Evolutionary conservation across 2,797 vertebrate species (phyloP).

Genomic region (Phrynocephalus vlangalii): DNA sequence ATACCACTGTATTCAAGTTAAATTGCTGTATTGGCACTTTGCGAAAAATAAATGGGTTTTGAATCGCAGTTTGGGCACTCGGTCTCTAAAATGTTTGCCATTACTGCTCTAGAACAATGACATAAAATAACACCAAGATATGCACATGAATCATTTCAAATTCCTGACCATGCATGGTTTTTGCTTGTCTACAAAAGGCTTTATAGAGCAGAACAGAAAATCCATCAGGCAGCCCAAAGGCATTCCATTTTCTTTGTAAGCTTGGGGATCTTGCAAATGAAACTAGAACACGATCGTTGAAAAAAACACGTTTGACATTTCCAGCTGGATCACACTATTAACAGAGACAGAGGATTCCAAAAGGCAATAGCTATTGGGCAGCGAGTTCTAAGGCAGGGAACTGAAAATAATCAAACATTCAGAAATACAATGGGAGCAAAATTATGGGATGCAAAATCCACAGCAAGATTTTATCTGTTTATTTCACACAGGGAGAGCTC

Average conservation of each 20-base stretch:
- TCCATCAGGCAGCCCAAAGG: slow-evolving; percentile 30
- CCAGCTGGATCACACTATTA: slow-evolving; percentile 36
- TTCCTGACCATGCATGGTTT: slow-evolving; percentile 18
- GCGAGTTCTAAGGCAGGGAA: slow-evolving; percentile 44
- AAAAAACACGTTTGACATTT: slow-evolving; percentile 61
- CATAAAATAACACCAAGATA: not conserved
- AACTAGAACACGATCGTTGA: slow-evolving; percentile 60
- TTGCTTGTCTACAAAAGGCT: slow-evolving; percentile 5
- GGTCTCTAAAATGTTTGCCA: no score
- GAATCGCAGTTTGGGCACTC: no score
- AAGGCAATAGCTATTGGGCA: slow-evolving; percentile 43
- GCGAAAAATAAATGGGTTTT: no score
- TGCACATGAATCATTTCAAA: not conserved
- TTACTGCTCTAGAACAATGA: not conserved
- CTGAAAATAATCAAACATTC: slow-evolving; percentile 28
- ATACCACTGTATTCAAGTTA: no score
- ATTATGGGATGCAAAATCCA: slow-evolving; percentile 33
- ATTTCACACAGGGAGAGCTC: slow-evolving; percentile 47
- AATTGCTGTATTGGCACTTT: no score
- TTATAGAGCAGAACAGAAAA: slow-evolving; percentile 32
- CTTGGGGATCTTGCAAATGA: slow-evolving; percentile 38
- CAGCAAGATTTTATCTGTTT: slow-evolving; percentile 53
- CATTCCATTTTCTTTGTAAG: slow-evolving; percentile 35
- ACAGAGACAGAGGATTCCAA: slow-evolving; percentile 27
- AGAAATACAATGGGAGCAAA: slow-evolving; percentile 25